Conservation (phyloP, 35 echinoderm and acorn worm genomes). For the Apostichopus japonicus region DNA sequence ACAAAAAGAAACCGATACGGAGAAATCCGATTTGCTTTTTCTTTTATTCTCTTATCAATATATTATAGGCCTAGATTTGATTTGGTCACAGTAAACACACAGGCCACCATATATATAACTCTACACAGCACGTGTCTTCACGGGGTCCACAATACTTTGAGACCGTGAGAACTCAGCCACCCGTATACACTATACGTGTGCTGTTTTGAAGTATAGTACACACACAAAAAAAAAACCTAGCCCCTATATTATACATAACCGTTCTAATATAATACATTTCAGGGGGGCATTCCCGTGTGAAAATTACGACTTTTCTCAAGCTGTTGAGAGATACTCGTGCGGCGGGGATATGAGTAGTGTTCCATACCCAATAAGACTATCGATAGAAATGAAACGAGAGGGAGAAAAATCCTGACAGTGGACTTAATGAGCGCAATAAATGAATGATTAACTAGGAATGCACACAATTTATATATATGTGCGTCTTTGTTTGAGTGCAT, state of each 20-base stretch:
- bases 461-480: background rate
- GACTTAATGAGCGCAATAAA: slow-evolving; percentile 11
- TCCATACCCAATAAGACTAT: background rate
- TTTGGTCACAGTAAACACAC: too few relatives aligned
- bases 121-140: background rate
- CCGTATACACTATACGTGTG: slow-evolving; percentile 1
- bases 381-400: too few relatives aligned
- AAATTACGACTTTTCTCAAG: slow-evolving; percentile 32
- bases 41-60: too few relatives aligned
- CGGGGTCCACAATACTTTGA: background rate
- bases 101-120: too few relatives aligned
- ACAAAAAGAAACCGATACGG: too few relatives aligned
- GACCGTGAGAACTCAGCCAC: slow-evolving; percentile 25
- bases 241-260: background rate
- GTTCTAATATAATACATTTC: background rate
- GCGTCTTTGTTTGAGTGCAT: background rate
- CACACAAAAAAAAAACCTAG: background rate
- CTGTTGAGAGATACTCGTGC: background rate
- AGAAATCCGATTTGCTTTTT: too few relatives aligned
- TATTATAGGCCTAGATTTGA: too few relatives aligned
- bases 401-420: background rate
- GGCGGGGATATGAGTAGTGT: background rate
- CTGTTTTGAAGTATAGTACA: background rate
- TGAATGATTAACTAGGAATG: slow-evolving; percentile 28
- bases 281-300: slow-evolving; percentile 32